A percentile compares a stretch with the other conserved stretches of the same genome.
These are phyloP conservation scores for Mamestra configurata DNA, from an alignment of 1,140 invertebrate genomes.

Conservation along the genomic window DNA sequence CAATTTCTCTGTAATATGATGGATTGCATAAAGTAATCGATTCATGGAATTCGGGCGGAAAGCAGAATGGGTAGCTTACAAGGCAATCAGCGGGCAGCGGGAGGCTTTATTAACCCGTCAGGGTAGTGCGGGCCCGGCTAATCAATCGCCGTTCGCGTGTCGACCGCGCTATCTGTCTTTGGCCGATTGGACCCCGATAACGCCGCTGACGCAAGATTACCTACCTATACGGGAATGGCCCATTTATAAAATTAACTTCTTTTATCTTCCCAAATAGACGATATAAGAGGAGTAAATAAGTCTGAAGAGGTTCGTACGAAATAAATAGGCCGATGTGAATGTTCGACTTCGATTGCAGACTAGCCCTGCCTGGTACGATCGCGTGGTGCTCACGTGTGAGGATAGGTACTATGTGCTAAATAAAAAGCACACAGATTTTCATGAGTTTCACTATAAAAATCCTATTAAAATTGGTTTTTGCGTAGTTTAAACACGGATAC, in stretches of 20 bases:
- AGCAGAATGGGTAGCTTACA: slow-evolving; percentile 79
- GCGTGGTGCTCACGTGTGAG: slow-evolving; percentile 27
- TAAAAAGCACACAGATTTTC: slow-evolving; percentile 31
- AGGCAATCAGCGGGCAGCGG: slow-evolving; percentile 82
- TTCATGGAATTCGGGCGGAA: slow-evolving; percentile 73
- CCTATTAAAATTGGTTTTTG: not conserved
- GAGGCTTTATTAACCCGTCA: slow-evolving; percentile 84
- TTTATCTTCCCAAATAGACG: slow-evolving; percentile 77
- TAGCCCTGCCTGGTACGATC: slow-evolving; percentile 15
- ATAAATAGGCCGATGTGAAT: slow-evolving; percentile 70
- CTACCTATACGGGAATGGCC: slow-evolving; percentile 78
- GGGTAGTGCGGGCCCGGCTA: slow-evolving; percentile 79
- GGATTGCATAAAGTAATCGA: slow-evolving; percentile 72
- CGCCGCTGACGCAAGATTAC: slow-evolving; percentile 78
- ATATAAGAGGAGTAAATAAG: slow-evolving; percentile 77
- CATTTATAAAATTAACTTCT: slow-evolving; percentile 84
- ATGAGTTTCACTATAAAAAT: slow-evolving; percentile 16
- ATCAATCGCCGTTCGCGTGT: slow-evolving; percentile 86
- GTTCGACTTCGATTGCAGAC: slow-evolving; percentile 61
- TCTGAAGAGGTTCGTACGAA: slow-evolving; percentile 68
- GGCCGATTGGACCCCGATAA: slow-evolving; percentile 80
- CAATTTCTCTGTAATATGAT: slow-evolving; percentile 63
- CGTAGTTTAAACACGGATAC: slow-evolving; percentile 1
- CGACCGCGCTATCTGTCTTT: slow-evolving; percentile 84
- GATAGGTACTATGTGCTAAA: not conserved